Evolutionary conservation across 1,140 invertebrate genomes (phyloP), one percentile per base, ranked within the genome.

Genomic region (Rhyzopertha dominica): DNA sequence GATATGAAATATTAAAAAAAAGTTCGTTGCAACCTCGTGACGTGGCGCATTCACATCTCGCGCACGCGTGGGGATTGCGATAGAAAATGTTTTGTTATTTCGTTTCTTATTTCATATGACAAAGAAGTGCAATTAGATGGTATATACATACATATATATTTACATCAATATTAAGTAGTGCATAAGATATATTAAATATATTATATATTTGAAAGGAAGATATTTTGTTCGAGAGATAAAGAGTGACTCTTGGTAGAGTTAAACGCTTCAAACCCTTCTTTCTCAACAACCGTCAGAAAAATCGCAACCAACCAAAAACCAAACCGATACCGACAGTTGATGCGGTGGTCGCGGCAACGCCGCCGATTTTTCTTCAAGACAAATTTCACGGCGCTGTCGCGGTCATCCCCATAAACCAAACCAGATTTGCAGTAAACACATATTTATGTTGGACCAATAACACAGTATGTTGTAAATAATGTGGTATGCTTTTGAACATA

Each of bases 161-260:
- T 70, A 70, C 68, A 70, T 66, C 68, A 69, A 69, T 69, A 68
- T 69, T 69, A 67, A 63, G 59, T 69, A 68, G 67, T 67, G 64
- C 62, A 64, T 68, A 69, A 68, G 65, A 66, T 65, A 67, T 68
- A 67, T 65, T 66, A 59, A 62, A 54, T 63, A 65, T 66, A 61
- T 62, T 67, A 65, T 66, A 68, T 68, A 66, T 67, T 65, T 66
- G 58, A 65, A 60, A 55, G 62, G 66, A 70, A 68, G 65, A 62
- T 68, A 66, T 63, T 65, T 65, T 67, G 57, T 63, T 66, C 49
- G 74, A 75, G 74, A 75, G 74, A 75, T 72, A 75, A 72, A 75
- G 74, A 75, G 75, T 75, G 74, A 75, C 67, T 74, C 72, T 56
- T 63, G 63, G 58, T 65, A 67, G 61, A 66, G 63, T 69, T 65